These are phyloP conservation scores for Yponomeuta sedellus DNA, from an alignment of 2,888 invertebrate genomes.

Conservation along the genomic window DNA sequence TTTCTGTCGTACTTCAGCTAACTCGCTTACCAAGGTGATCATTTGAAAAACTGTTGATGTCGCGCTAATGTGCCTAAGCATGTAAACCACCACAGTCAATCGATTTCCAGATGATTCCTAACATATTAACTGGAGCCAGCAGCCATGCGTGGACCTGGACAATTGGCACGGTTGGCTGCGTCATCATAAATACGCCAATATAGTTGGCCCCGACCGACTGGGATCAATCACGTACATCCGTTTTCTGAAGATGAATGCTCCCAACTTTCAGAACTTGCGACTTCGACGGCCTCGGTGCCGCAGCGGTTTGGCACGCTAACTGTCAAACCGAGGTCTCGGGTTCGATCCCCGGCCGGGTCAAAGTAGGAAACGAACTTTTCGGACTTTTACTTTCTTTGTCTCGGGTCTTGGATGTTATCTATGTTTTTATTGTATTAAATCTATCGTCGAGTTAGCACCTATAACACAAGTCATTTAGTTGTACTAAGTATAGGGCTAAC, in stretches of 20 bases:
- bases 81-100: background rate
- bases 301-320: too few species aligned
- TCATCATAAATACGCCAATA: conserved; percentile 62
- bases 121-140: background rate
- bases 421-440: too few species aligned
- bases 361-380: too few species aligned
- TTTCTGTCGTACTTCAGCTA: background rate
- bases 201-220: conserved; percentile 35
- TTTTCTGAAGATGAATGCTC: conserved; percentile 23
- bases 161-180: conserved; percentile 23
- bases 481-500: too few species aligned
- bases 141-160: background rate
- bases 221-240: conserved; percentile 63
- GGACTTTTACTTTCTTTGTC: too few species aligned
- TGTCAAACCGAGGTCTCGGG: too few species aligned
- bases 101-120: background rate
- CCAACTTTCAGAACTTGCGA: background rate
- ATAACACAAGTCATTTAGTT: too few species aligned
- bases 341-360: too few species aligned
- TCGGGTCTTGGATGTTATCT: too few species aligned
- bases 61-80: background rate
- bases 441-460: too few species aligned
- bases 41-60: background rate
- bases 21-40: background rate
- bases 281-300: too few species aligned